Evolutionary conservation across 2,888 invertebrate species (phyloP), one percentile per base, ranked within the genome.

Genomic region (Drosophila diplacantha): DNA sequence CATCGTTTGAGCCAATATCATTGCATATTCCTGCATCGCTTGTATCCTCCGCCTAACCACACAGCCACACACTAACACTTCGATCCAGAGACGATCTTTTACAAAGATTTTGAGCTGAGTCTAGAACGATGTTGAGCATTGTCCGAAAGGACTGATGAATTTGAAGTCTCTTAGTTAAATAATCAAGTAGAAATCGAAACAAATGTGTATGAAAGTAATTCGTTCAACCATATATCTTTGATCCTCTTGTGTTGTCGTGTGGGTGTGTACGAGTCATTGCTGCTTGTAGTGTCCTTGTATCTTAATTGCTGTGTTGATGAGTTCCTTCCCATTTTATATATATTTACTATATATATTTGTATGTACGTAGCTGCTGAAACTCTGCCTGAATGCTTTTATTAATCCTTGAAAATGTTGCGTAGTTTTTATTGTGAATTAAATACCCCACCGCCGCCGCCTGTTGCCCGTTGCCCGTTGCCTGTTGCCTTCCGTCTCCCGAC

Each of bases 31-130:
- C 54, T 52, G 58, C 59, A 66, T 59, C 14, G 51, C 59, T 71
- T 75, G 74, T 62, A 58, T 71, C 43, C 49, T 53, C 31, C 54
- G 47, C 58, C 60, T 61, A 79, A 59, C 63, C 46, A 57, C n/a
- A 37, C 41, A 64, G 9, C 9, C 26, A 69, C 41, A 53, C 35
- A 35, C 35, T 56, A 32, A 66, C 14, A 57, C 34, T 24, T 31
- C 26, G 53, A 46, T 20, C 6, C 24, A 50, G 39, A 52, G 20
- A 47, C 16, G 29, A 46, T 20, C 18, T 14, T 14, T 31, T 29
- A 29, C 14, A 18, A 20, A 9, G 9, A 20, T 9, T 31, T 46
- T 18, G 29, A 18, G 18, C 29, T 14, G 12, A 44, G 6, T 16
- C 18, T 26, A 3, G 26, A 16, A 6, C 6, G 26, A 26, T 29